Base-by-base conservation (phyloP, 2,113 vertebrate species). In the Megaceryle maxima region DNA sequence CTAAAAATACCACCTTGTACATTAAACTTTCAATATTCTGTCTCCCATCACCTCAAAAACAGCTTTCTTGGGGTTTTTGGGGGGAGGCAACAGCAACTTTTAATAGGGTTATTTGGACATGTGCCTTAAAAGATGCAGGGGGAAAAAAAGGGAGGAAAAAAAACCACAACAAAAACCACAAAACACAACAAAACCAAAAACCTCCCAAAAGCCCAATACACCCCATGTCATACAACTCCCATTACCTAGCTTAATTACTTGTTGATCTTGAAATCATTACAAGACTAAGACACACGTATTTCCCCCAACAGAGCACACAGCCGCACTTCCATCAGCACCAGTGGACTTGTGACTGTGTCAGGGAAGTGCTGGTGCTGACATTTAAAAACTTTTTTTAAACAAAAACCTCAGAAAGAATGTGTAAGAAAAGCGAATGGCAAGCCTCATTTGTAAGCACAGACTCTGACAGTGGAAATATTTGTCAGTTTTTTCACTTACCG, bases 401-500 rank as follows among this genome's bases (percentile, higher is more conserved):
- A 12, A 81, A 85, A 77, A 81, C 10, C 4, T 72, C 10, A 43
- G n/a, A 31, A 31, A 88, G 33, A 76, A 88, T 0, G 2, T 7
- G 3, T 8, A 66, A 66, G 48, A 51, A 87, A 83, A 94, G 63
- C 8, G 2, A 92, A 70, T 19, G 8, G 9, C 16, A 81, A 68
- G 29, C 6, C 19, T 59, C 6, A 62, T 37, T 87, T 85, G 76
- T 67, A 73, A 55, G 15, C 16, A 53, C 9, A 53, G 51, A 53
- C 25, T 13, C 51, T 26, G 14, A 25, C 28, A 53, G 13, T 53
- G 51, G 26, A 53, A 53, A 53, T 28, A 53, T 53, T 28, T 53
- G 15, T 26, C 51, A 28, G 51, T 28, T 16, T 53, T 53, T 74
- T 48, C 41, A 98, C 99, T 99, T 97, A 99, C 99, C 10, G 99